phyloP scores from a whole-genome alignment of 2,888 invertebrate genomes.

The Zygothrica quintamaculata region DNA sequence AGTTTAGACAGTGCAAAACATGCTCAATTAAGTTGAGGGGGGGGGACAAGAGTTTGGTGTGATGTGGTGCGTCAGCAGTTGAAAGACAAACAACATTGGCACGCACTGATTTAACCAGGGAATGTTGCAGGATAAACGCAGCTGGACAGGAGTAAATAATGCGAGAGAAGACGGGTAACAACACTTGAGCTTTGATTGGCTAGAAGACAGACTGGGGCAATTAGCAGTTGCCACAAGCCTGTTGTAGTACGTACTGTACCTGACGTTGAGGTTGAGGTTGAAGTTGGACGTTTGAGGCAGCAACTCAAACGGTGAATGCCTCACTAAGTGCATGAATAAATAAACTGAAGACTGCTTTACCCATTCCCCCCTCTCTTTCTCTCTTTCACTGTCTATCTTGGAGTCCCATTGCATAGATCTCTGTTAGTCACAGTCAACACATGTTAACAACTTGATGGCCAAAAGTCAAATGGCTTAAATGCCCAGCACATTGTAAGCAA shows the following conservation, averaged over 20 bases:
- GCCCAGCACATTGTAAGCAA: constrained; percentile 73
- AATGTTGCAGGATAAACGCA: constrained; percentile 25
- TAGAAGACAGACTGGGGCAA: constrained; percentile 56
- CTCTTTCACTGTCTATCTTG: too few relatives aligned
- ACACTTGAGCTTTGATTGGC: constrained; percentile 72
- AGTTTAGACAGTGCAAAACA: constrained; percentile 19
- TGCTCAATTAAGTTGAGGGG: constrained; percentile 18
- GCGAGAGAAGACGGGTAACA: constrained; percentile 33
- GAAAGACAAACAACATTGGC: constrained; percentile 75
- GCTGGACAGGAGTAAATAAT: constrained; percentile 34
- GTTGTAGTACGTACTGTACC: constrained; percentile 21
- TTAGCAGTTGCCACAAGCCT: constrained; percentile 64
- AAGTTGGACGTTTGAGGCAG: too few relatives aligned
- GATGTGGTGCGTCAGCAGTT: constrained; percentile 20
- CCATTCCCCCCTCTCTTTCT: constrained; percentile 9
- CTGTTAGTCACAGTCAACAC: constrained; percentile 60
- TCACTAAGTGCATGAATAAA: constrained; percentile 78
- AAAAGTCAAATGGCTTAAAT: constrained; percentile 77
- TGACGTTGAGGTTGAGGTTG: too few relatives aligned
- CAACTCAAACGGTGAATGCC: constrained; percentile 63
- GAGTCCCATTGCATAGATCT: constrained; percentile 3
- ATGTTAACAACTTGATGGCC: constrained; percentile 78
- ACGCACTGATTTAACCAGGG: constrained; percentile 70
- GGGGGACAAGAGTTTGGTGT: constrained; percentile 3
- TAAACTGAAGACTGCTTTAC: constrained; percentile 61